Conservation (phyloP, 2,888 invertebrate species). For the Doris montereyensis region DNA sequence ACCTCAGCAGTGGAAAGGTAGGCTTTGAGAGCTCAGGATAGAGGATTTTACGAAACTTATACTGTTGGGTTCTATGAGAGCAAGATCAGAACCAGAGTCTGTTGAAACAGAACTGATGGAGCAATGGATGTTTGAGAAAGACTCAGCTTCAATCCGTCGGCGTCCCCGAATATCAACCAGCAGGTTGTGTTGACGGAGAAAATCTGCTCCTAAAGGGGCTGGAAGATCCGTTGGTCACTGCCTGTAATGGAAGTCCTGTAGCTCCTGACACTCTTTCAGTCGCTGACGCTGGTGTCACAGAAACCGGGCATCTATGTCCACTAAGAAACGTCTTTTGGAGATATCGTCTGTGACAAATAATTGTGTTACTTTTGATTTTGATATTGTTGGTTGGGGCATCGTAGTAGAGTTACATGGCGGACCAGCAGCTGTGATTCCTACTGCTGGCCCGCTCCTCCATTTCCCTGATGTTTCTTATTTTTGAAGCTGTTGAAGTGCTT, state of each 20-base stretch:
- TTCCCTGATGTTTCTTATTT: slow-evolving; percentile 9
- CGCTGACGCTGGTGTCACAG: slow-evolving; percentile 30
- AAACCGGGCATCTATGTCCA: slow-evolving; percentile 7
- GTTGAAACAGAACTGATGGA: slow-evolving; percentile 19
- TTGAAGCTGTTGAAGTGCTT: slow-evolving; percentile 26
- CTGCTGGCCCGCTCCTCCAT: slow-evolving; percentile 14
- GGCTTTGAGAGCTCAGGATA: slow-evolving; percentile 24
- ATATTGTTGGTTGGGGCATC: not conserved
- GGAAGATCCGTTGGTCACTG: slow-evolving; percentile 30
- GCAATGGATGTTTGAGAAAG: not conserved
- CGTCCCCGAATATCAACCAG: slow-evolving; percentile 26
- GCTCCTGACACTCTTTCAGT: not conserved
- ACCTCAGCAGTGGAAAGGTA: slow-evolving; percentile 11
- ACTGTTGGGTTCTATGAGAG: too few relatives aligned
- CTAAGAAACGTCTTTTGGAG: too few relatives aligned
- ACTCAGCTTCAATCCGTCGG: slow-evolving; percentile 10
- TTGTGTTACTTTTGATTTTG: too few relatives aligned
- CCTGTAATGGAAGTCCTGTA: too few relatives aligned
- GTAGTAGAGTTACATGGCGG: too few relatives aligned
- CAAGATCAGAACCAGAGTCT: too few relatives aligned
- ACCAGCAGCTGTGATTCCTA: not conserved
- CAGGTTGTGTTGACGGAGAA: too few relatives aligned
- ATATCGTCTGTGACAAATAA: too few relatives aligned
- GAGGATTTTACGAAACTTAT: slow-evolving; percentile 22
- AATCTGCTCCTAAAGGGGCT: slow-evolving; percentile 34